phyloP scores from a whole-genome alignment of 1,140 invertebrate species.

The Tribolium madens region DNA sequence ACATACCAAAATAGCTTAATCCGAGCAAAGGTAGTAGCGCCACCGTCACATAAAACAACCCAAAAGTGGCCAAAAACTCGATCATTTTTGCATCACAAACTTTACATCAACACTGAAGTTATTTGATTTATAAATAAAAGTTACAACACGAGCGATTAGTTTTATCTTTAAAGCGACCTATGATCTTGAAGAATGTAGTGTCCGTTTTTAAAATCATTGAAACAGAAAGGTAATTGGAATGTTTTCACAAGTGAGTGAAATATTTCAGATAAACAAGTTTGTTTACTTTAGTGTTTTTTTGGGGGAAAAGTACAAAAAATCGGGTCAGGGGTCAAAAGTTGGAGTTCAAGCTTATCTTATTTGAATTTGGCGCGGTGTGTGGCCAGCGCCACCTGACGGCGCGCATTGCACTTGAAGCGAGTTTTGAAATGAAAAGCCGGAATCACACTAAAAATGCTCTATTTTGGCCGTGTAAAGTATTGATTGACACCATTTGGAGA shows the following conservation, averaged over 20 bases:
- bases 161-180: slow-evolving; percentile 26
- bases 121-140: slow-evolving; percentile 30
- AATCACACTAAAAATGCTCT: too few species aligned
- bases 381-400: too few species aligned
- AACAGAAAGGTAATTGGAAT: background rate
- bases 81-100: slow-evolving; percentile 49
- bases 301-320: background rate
- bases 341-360: background rate
- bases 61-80: slow-evolving; percentile 54
- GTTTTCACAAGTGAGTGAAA: background rate
- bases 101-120: background rate
- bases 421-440: too few species aligned
- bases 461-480: too few species aligned
- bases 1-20: slow-evolving; percentile 53
- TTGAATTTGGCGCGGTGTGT: too few species aligned
- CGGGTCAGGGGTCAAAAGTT: background rate
- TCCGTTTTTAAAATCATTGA: background rate
- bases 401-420: too few species aligned
- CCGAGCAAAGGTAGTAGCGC: slow-evolving; percentile 47
- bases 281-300: background rate
- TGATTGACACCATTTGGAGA: background rate
- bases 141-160: slow-evolving; percentile 32
- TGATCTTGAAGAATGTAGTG: slow-evolving; percentile 23
- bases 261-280: background rate
- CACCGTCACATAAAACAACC: slow-evolving; percentile 51